Evolutionary conservation across 2,888 invertebrate genomes (phyloP).

Genomic region (Temnothorax ravouxi): DNA sequence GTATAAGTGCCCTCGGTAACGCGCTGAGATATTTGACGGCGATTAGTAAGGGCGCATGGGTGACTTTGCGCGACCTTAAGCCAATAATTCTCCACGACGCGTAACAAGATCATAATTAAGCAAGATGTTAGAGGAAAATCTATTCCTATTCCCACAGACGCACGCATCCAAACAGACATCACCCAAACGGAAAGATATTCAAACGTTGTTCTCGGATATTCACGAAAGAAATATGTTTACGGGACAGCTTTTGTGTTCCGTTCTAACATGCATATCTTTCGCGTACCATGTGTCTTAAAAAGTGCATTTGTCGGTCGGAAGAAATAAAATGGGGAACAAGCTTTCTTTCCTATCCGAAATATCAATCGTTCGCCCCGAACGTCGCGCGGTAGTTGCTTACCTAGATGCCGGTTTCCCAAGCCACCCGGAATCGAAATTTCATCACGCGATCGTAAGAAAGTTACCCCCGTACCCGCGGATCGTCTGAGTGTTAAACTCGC

Average conservation of each 20-base stretch:
- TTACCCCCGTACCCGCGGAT: constrained; percentile 32
- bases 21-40: constrained; percentile 62
- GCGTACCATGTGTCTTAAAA: not conserved
- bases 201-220: not conserved
- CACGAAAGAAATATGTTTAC: not conserved
- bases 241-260: not conserved
- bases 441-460: constrained; percentile 50
- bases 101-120: not conserved
- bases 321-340: constrained; percentile 1
- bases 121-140: not conserved
- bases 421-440: constrained; percentile 42
- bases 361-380: constrained; percentile 11
- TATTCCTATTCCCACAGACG: not conserved
- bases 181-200: not conserved
- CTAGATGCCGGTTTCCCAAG: constrained; percentile 30
- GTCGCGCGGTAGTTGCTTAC: constrained; percentile 49
- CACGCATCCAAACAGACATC: not conserved
- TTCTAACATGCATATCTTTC: not conserved
- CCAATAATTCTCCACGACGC: constrained; percentile 5
- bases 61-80: not conserved
- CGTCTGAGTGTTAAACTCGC: constrained; percentile 60
- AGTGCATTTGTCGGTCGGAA: constrained; percentile 5
- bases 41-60: constrained; percentile 16
- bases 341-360: constrained; percentile 5
- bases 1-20: constrained; percentile 13